Evolutionary conservation across 2,113 vertebrate genomes (phyloP), one percentile per base, ranked within the genome.

Genomic region (Poecilia latipinna): DNA sequence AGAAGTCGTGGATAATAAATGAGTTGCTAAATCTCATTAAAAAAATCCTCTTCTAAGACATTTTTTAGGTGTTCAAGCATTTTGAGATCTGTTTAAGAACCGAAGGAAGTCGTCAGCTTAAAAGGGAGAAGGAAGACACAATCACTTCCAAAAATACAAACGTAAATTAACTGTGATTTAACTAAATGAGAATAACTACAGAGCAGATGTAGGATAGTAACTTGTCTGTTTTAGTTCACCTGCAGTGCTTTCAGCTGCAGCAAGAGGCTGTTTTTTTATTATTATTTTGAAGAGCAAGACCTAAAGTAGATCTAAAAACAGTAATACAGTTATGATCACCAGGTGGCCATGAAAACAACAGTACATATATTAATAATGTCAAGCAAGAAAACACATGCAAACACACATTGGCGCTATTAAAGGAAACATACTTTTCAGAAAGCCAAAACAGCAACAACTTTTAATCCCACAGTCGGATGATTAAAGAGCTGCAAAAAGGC

Each of bases 1-100:
- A 67, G 78, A 88, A 71, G 19, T 35, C 37, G 24, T 37, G 74
- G 74, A 82, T 82, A 82, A 32, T 85, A 87, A 82, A 88, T 77
- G 35, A 79, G 62, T 13, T n/a, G 77, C 63, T 73, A 60, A 77
- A 70, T 70, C 48, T 77, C 54, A 72, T 76, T 37, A 37, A 87
- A 71, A 87, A 83, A 66, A 44, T 75, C 61, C 37, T 70, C 8
- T 54, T 64, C 26, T 0, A 0, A 70, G 61, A 65, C 67, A 65
- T 91, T 85, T 88, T 60, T 87, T 76, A 82, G 65, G 15, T 6
- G 2, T 48, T 78, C 54, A 35, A 68, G 42, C 65, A 32, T 61
- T 66, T 19, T 74, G 54, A 29, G 70, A 66, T 65, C 6, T 76
- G 63, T 80, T 33, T 39, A 28, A 22, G 35, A 77, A 1, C 35